Evolutionary conservation across 2,113 vertebrate genomes (phyloP).

Genomic region (Gambusia affinis): DNA sequence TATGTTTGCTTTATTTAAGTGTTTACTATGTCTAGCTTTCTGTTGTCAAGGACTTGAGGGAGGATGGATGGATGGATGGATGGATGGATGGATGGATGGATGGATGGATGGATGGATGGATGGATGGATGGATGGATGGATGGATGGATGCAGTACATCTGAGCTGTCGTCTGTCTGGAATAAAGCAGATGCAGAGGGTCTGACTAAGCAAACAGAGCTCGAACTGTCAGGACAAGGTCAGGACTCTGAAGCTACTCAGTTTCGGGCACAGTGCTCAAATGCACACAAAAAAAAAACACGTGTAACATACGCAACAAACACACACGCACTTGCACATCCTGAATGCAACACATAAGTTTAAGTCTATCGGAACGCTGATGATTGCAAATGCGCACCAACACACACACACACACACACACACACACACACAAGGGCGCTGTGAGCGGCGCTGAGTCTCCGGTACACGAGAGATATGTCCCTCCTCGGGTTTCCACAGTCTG

Average conservation of each 20-base stretch:
- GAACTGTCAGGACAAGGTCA: constrained; percentile 66
- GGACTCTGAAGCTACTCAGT: constrained; percentile 41
- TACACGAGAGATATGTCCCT: constrained; percentile 40
- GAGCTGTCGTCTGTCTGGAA: constrained; percentile 38
- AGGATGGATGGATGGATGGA: not conserved
- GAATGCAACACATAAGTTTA: not conserved
- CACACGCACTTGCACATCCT: constrained; percentile 1
- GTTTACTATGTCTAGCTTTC: no score
- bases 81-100: constrained; percentile 15
- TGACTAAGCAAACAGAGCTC: constrained; percentile 68
- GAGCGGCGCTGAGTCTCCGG: constrained; percentile 50
- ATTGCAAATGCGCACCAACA: constrained; percentile 4
- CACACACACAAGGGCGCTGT: not conserved
- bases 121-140: constrained; percentile 20
- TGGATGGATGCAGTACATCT: not conserved
- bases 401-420: constrained; percentile 9
- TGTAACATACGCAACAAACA: not conserved
- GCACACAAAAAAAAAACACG: constrained; percentile 27
- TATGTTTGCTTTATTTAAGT: no score
- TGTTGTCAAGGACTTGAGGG: no score
- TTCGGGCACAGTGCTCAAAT: constrained; percentile 35
- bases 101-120: constrained; percentile 12
- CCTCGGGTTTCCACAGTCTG: constrained; percentile 56
- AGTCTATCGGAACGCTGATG: not conserved
- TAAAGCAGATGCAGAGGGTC: constrained; percentile 51